Conservation (phyloP, 2,113 vertebrate genomes). For the Podiceps cristatus region DNA sequence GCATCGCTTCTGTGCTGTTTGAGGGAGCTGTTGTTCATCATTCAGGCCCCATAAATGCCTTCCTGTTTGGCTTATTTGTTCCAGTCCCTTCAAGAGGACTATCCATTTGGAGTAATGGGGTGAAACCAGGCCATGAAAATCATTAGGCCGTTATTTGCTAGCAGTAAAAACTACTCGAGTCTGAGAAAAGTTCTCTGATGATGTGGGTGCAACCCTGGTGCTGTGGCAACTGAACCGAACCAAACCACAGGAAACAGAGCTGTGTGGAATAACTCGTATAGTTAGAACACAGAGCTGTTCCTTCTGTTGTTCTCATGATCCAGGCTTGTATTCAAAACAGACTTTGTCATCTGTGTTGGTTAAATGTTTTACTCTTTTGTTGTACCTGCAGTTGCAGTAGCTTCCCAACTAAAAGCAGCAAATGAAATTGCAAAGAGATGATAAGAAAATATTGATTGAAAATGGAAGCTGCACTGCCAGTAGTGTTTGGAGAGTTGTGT, state of each 20-base stretch:
- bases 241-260: fast-evolving
- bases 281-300: neutral
- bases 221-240: neutral
- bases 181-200: neutral
- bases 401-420: neutral
- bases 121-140: neutral
- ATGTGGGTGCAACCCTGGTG: neutral
- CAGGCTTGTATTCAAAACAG: neutral
- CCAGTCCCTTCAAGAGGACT: neutral
- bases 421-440: neutral
- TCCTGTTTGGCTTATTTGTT: neutral
- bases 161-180: neutral
- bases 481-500: neutral
- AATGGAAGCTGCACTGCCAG: neutral
- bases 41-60: neutral
- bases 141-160: neutral
- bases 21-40: neutral
- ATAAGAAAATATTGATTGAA: neutral
- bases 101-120: neutral
- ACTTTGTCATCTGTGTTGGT: neutral
- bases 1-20: fast-evolving
- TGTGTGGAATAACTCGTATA: neutral
- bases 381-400: neutral
- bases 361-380: neutral
- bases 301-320: neutral